Conservation (phyloP, 2,797 vertebrate genomes). For the Diplodus sargus region DNA sequence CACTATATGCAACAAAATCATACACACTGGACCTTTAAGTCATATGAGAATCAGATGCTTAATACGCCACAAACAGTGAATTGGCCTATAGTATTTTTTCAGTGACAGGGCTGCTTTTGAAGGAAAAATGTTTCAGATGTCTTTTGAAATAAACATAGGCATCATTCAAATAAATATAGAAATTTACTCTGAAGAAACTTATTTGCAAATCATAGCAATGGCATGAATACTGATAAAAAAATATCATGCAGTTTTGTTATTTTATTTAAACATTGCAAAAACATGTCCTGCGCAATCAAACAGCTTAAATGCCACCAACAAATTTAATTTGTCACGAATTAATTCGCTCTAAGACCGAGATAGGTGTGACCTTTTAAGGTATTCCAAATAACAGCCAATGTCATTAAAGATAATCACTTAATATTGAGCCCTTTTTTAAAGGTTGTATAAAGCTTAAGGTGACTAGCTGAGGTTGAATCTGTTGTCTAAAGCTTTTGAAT, state of each 20-base stretch:
- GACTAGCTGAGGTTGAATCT: conserved; percentile 34
- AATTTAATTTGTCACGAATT: conserved; percentile 88
- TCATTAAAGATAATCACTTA: conserved; percentile 89
- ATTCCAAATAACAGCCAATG: conserved; percentile 89
- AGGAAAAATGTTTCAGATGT: neutral
- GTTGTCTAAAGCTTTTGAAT: conserved; percentile 23
- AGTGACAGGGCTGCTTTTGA: neutral
- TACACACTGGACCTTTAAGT: neutral
- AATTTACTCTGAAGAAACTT: neutral
- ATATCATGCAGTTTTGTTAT: neutral
- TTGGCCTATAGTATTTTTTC: neutral
- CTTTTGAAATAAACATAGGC: neutral
- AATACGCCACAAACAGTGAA: neutral
- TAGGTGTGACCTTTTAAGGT: conserved; percentile 89
- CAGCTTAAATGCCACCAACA: conserved; percentile 63
- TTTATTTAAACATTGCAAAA: conserved; percentile 25
- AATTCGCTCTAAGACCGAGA: conserved; percentile 79
- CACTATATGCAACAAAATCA: too few species aligned
- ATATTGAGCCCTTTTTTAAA: conserved; percentile 57
- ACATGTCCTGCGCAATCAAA: conserved; percentile 34
- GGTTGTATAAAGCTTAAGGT: conserved; percentile 39
- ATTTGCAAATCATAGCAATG: neutral
- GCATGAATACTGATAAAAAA: neutral
- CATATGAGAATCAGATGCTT: conserved; percentile 18
- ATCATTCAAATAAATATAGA: conserved; percentile 1